These are phyloP conservation scores for Halesus radiatus DNA, from an alignment of 1,140 invertebrate species.

Conservation along the genomic window DNA sequence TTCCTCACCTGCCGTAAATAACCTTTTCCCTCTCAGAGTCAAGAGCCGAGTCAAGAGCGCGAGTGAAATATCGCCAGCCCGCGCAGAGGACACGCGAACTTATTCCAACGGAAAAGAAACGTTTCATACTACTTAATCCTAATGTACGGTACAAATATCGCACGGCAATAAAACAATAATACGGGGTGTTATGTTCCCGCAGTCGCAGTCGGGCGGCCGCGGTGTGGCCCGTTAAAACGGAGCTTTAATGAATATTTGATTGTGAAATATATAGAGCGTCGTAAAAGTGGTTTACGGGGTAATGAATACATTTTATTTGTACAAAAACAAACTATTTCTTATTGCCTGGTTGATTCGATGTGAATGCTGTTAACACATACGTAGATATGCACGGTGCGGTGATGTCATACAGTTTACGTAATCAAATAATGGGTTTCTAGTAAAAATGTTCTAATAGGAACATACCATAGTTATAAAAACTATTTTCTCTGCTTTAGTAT, in stretches of 20 bases:
- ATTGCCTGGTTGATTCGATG: not conserved
- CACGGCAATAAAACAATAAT: slow-evolving; percentile 47
- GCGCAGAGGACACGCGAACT: slow-evolving; percentile 35
- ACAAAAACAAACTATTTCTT: slow-evolving; percentile 11
- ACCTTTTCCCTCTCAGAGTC: not conserved
- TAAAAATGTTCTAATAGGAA: too few species aligned
- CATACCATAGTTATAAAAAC: too few species aligned
- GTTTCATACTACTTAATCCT: slow-evolving; percentile 45
- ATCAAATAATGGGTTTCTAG: too few species aligned
- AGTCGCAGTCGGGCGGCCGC: not conserved
- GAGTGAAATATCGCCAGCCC: slow-evolving; percentile 6
- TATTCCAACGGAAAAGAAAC: slow-evolving; percentile 32
- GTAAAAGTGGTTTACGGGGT: slow-evolving; percentile 26
- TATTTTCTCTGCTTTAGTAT: too few species aligned
- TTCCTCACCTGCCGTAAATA: slow-evolving; percentile 14
- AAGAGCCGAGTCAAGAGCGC: not conserved
- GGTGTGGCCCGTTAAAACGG: not conserved
- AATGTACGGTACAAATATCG: slow-evolving; percentile 40
- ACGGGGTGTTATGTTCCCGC: not conserved
- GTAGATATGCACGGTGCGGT: too few species aligned
- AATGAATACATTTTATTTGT: slow-evolving; percentile 16
- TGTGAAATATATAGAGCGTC: slow-evolving; percentile 19
- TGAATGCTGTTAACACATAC: too few species aligned
- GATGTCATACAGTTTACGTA: too few species aligned
- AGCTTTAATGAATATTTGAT: slow-evolving; percentile 31